Evolutionary conservation across 2,797 vertebrate genomes (phyloP), one percentile per base, ranked within the genome.

Genomic region (Clarias laeviceps): DNA sequence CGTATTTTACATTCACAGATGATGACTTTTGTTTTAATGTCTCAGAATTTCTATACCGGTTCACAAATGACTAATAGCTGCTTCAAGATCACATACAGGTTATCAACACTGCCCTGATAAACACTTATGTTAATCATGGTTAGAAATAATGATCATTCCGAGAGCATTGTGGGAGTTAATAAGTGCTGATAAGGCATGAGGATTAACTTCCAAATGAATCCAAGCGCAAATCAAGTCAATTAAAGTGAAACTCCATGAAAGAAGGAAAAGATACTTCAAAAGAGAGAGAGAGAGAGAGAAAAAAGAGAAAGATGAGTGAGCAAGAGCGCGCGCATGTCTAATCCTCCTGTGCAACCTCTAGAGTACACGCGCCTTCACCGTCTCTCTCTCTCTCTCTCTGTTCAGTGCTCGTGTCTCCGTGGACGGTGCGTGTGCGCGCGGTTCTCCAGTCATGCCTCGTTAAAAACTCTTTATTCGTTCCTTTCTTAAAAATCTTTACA

Each of bases 271-370:
- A 37, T 72, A 24, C 45, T 45, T 76, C 45, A 56, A 73, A 54
- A 24, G 0, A n/a, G 2, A 72, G 24, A 73, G 12, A 18, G 12
- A 27, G 40, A 73, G 40, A 50, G 45, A 73, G n/a, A 66, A 45
- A 37, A 66, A 18, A 72, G 74, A 59, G 40, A 37, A 69, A 27
- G 66, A 57, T 34, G 78, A 65, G 37, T 12, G 66, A 81, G 74
- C 64, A 32, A 79, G 65, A 79, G 34, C 68, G 77, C 66, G 32
- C 74, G 34, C 81, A 86, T 83, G 73, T 83, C 65, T 83, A 83
- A 86, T 86, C 81, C 68, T 78, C 29, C 85, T 62, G 72, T 86
- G 73, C 81, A 86, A 81, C 85, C 81, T 69, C 85, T 62, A 54
- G 82, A 20, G 61, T 62, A 62, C 81, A 69, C 57, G 68, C 74